Base-by-base conservation (phyloP, 2,888 invertebrate genomes). In the Pterobdella sp. region DNA sequence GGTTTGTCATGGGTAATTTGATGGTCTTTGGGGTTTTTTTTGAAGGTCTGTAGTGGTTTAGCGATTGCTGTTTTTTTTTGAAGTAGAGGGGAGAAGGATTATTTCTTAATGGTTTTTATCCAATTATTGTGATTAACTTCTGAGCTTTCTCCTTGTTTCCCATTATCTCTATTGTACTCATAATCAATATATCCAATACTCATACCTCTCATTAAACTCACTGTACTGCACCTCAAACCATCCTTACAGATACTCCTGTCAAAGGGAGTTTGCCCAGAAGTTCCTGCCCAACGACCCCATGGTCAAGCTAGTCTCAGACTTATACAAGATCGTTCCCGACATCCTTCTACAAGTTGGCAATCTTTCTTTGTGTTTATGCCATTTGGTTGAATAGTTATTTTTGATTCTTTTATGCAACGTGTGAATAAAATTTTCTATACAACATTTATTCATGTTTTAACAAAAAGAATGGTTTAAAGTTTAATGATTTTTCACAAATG, bases 241-340 rank as follows among this genome's bases (percentile, higher is more conserved):
- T 26, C 7, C 4, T n/a, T n/a, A 4, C 60, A 56, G 60, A 81
- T 96, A 94, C 86, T 90, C 90, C 14, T 93, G 93, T 85, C 95
- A 95, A 85, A 88, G 94, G 79, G 94, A 94, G 83, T 95, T 95
- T 84, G 94, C 94, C 31, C 86, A 91, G 81, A 93, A 94, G 84
- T 92, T 94, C 84, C 85, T 95, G 81, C 94, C 95, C 72, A 89
- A 94, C 81, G 94, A 95, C 84, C 89, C 90, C 0, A 84, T 94
- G 80, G 94, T 94, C 88, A 91, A 92, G 87, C 87, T 95, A 80
- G 94, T 94, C 32, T 90, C 93, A 1, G 90, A 90, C 80, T 86
- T 94, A 7, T 95, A 92, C 88, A 92, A 94, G 85, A 88, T 94
- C 71, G 93, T 93, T 67, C 95, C 95, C 0, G 91, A 92, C 78